phyloP scores from a whole-genome alignment of 2,888 invertebrate genomes.

The Itoplectis maculator region DNA sequence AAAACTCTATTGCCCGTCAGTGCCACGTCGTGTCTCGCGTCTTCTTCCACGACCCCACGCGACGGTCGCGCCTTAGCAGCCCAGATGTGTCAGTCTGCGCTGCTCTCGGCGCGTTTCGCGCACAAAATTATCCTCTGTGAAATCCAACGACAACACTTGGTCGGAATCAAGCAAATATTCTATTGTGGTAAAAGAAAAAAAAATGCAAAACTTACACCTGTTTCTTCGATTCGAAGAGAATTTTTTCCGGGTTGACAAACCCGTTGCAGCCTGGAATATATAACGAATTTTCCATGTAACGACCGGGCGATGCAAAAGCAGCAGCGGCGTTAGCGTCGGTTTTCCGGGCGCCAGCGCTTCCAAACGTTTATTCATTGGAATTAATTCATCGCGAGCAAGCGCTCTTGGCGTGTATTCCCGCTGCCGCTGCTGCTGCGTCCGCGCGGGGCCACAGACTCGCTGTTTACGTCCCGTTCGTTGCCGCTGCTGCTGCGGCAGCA shows the following conservation, averaged over 20 bases:
- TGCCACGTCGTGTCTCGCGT: slow-evolving; percentile 32
- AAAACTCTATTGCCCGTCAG: slow-evolving; percentile 40
- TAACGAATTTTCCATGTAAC: not conserved
- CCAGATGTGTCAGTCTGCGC: slow-evolving; percentile 74
- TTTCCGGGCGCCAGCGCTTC: slow-evolving; percentile 36
- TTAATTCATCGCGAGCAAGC: slow-evolving; percentile 51
- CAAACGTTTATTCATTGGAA: slow-evolving; percentile 62
- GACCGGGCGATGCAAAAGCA: not conserved
- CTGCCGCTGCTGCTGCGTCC: slow-evolving; percentile 60
- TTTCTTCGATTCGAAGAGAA: no score
- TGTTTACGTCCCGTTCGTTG: slow-evolving; percentile 65
- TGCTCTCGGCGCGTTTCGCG: not conserved
- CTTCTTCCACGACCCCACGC: slow-evolving; percentile 72
- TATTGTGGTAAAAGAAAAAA: no score
- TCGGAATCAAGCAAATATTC: no score
- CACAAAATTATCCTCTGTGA: not conserved
- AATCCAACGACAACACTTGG: no score
- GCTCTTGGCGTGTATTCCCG: slow-evolving; percentile 27
- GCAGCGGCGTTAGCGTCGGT: slow-evolving; percentile 27
- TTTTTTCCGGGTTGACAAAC: not conserved
- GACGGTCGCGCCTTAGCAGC: slow-evolving; percentile 68
- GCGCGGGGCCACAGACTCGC: slow-evolving; percentile 25
- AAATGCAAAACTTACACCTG: no score
- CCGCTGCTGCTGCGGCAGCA: slow-evolving; percentile 30
- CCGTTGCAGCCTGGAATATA: not conserved